A percentile compares a stretch with the other conserved stretches of the same genome.
Evolutionary conservation across 2,888 invertebrate genomes (phyloP).

Genomic region (Netelia virgata): DNA sequence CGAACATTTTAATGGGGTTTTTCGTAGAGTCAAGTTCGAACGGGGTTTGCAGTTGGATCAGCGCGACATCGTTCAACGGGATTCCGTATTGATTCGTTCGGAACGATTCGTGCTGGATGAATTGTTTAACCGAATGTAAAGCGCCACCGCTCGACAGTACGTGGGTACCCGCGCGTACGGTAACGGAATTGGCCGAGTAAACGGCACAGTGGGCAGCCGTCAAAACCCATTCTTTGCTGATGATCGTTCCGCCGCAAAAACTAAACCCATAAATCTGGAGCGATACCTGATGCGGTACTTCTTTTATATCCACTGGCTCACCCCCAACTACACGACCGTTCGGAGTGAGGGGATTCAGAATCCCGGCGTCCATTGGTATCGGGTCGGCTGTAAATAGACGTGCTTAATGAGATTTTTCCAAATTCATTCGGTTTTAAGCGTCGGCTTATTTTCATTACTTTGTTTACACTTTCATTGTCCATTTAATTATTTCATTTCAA

Average conservation of each 20-base stretch:
- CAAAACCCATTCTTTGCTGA: constrained; percentile 85
- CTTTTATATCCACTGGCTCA: constrained; percentile 85
- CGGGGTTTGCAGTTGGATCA: constrained; percentile 85
- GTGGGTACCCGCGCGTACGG: constrained; percentile 85
- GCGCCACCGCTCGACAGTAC: constrained; percentile 85
- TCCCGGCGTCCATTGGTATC: constrained; percentile 84
- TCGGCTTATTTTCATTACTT: no score
- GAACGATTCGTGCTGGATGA: constrained; percentile 86
- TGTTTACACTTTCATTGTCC: no score
- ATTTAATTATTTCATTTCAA: no score
- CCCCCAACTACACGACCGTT: constrained; percentile 86
- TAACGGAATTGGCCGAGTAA: constrained; percentile 54
- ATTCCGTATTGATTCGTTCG: constrained; percentile 80
- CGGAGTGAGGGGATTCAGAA: constrained; percentile 82
- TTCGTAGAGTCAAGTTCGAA: constrained; percentile 85
- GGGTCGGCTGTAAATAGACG: constrained; percentile 83
- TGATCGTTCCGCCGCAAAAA: constrained; percentile 87
- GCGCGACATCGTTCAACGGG: constrained; percentile 85
- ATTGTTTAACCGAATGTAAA: constrained; percentile 83
- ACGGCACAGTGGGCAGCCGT: constrained; percentile 88
- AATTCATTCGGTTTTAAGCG: no score
- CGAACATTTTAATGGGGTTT: constrained; percentile 85
- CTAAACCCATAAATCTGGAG: constrained; percentile 84
- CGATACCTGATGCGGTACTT: constrained; percentile 86
- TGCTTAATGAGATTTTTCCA: neutral